phyloP scores from a whole-genome alignment of 2,113 vertebrate species.

The Poeciliopsis turrubarensis region DNA sequence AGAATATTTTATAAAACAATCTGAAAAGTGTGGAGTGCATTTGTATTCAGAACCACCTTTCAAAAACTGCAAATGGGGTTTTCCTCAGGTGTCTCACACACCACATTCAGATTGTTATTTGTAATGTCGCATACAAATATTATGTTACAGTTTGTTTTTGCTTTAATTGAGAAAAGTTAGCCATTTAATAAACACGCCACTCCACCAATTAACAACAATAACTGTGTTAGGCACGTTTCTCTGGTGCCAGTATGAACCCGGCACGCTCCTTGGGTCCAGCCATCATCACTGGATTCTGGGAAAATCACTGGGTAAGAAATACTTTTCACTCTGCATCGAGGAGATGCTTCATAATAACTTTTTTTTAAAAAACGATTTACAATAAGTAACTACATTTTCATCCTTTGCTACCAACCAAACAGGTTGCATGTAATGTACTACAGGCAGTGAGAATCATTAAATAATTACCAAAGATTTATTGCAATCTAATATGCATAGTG shows the following conservation, averaged over 20 bases:
- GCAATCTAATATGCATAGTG: not conserved
- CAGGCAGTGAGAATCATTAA: not conserved
- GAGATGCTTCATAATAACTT: not conserved
- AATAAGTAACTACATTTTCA: not conserved
- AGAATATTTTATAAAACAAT: too few species aligned
- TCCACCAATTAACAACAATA: not conserved
- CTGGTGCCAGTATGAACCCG: constrained; percentile 85
- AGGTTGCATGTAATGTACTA: not conserved
- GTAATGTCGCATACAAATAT: too few species aligned
- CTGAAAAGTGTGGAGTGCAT: too few species aligned
- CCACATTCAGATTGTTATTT: too few species aligned
- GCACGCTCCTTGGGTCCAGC: constrained; percentile 82
- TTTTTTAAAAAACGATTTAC: not conserved
- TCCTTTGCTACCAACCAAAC: not conserved
- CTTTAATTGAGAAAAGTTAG: not conserved
- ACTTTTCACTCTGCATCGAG: not conserved
- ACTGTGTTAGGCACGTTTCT: constrained; percentile 78
- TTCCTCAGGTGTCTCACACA: too few species aligned
- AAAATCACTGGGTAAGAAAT: constrained; percentile 84
- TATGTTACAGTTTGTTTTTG: too few species aligned
- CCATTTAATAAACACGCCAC: not conserved
- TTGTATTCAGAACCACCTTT: too few species aligned
- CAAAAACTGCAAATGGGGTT: too few species aligned
- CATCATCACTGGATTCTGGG: constrained; percentile 84
- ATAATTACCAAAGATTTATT: not conserved